Evolutionary conservation across 1,140 invertebrate species (phyloP).

Genomic region (Octopus bimaculoides): DNA sequence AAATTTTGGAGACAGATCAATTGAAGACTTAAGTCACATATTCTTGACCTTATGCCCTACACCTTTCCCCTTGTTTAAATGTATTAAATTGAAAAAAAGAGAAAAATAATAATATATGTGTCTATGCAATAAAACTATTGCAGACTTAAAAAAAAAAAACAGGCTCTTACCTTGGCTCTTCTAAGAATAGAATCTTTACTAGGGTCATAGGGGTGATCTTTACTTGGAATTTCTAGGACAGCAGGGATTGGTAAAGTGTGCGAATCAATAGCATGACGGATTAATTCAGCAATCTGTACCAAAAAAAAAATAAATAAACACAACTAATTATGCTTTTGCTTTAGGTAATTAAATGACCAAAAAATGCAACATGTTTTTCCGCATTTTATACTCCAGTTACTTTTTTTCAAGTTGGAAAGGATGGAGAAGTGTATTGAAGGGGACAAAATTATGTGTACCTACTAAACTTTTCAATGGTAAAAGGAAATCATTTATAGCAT

Average conservation of each 20-base stretch:
- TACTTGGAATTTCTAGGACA: conserved; percentile 98
- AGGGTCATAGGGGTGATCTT: conserved; percentile 99
- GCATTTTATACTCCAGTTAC: too few relatives aligned
- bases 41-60: neutral
- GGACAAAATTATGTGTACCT: too few relatives aligned
- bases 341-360: too few relatives aligned
- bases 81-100: neutral
- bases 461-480: too few relatives aligned
- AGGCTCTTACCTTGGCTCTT: conserved; percentile 74
- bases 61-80: conserved; percentile 8
- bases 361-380: too few relatives aligned
- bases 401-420: too few relatives aligned
- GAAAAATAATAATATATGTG: neutral
- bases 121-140: neutral
- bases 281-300: conserved; percentile 87
- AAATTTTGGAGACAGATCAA: neutral
- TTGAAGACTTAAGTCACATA: neutral
- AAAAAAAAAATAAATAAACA: conserved; percentile 3
- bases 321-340: neutral
- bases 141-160: conserved; percentile 6
- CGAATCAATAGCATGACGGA: conserved; percentile 92
- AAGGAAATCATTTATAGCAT: too few relatives aligned
- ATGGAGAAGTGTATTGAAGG: too few relatives aligned
- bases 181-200: conserved; percentile 96
- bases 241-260: conserved; percentile 92